Conservation (phyloP, 2,797 vertebrate genomes). For the Lepilemur ruficaudatus region DNA sequence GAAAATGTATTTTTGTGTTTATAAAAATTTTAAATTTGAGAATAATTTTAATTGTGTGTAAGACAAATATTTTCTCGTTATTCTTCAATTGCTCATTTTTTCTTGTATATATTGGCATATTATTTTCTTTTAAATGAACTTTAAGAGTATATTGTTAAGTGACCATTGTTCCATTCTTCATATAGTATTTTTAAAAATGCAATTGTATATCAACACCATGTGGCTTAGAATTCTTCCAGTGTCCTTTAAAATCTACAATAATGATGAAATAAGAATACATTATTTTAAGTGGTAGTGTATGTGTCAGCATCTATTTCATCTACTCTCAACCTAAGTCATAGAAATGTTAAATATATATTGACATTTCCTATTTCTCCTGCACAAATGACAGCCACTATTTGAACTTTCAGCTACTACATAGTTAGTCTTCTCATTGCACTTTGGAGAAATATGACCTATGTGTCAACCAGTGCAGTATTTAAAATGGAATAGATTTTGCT, state of each 20-base stretch:
- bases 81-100: not conserved
- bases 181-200: not conserved
- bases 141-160: not conserved
- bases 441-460: not conserved
- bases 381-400: not conserved
- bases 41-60: not conserved
- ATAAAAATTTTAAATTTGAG: not conserved
- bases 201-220: not conserved
- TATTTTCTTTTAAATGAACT: not conserved
- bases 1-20: not conserved
- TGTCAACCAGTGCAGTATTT: not conserved
- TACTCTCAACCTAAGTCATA: not conserved
- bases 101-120: not conserved
- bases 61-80: not conserved
- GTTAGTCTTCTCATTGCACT: not conserved
- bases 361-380: not conserved
- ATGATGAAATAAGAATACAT: not conserved
- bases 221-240: not conserved
- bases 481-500: not conserved
- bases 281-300: not conserved
- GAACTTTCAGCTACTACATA: not conserved
- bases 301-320: not conserved
- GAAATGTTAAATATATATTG: not conserved
- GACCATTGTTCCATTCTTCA: not conserved
- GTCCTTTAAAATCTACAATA: not conserved